Evolutionary conservation across 2,797 vertebrate genomes (phyloP).

Genomic region (Megaceryle alcyon): DNA sequence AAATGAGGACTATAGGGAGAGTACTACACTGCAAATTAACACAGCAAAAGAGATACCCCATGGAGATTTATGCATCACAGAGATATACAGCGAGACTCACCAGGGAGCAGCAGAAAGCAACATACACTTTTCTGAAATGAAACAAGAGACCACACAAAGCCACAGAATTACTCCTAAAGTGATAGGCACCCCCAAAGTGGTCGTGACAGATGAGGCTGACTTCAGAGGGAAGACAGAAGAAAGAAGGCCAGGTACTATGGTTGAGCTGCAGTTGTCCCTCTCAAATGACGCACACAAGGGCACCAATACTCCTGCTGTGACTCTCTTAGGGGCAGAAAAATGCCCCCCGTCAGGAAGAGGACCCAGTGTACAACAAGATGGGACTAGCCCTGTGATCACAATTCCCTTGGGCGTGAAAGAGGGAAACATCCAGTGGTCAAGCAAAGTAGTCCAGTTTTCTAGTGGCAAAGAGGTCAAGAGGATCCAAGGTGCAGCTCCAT

Average conservation of each 20-base stretch:
- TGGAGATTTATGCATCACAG: slow-evolving; percentile 77
- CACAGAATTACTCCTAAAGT: slow-evolving; percentile 70
- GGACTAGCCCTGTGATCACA: slow-evolving; percentile 35
- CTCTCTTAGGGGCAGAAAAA: slow-evolving; percentile 73
- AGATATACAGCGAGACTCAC: slow-evolving; percentile 72
- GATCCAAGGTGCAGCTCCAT: slow-evolving; percentile 71
- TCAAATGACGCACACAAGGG: slow-evolving; percentile 75
- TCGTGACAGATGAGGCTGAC: slow-evolving; percentile 31
- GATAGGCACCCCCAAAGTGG: slow-evolving; percentile 48
- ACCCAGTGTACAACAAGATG: slow-evolving; percentile 28
- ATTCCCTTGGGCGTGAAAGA: slow-evolving; percentile 31
- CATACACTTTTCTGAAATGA: slow-evolving; percentile 38
- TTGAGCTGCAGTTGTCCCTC: slow-evolving; percentile 90
- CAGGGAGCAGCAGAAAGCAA: slow-evolving; percentile 70
- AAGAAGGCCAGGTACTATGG: slow-evolving; percentile 75
- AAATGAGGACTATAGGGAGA: slow-evolving; percentile 75
- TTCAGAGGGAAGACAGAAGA: slow-evolving; percentile 41
- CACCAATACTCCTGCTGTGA: slow-evolving; percentile 61
- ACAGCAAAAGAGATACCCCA: slow-evolving; percentile 57
- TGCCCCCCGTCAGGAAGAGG: slow-evolving; percentile 41
- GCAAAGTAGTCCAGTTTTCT: slow-evolving; percentile 75
- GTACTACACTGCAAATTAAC: slow-evolving; percentile 84
- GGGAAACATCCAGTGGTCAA: slow-evolving; percentile 66
- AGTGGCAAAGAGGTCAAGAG: slow-evolving; percentile 78
- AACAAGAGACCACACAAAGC: slow-evolving; percentile 48